phyloP scores from a whole-genome alignment of 2,113 vertebrate species.

The Scalopus aquaticus region DNA sequence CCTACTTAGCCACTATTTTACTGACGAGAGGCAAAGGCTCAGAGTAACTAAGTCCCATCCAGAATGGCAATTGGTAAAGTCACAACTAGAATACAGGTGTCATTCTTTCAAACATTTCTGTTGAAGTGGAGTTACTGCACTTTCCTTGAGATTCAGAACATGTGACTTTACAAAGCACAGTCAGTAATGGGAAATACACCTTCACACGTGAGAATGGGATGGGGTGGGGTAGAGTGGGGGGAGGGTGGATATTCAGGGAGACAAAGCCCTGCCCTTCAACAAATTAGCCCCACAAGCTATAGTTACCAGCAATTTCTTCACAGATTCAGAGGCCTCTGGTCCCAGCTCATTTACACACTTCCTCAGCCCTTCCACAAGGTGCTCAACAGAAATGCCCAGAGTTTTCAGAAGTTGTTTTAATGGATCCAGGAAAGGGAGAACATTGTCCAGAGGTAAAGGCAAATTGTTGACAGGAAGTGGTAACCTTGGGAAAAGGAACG shows the following conservation, averaged over 20 bases:
- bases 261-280: neutral
- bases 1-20: neutral
- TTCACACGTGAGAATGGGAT: neutral
- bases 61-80: neutral
- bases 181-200: neutral
- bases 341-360: constrained; percentile 65
- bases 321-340: constrained; percentile 57
- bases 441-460: neutral
- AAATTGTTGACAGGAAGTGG: neutral
- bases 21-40: neutral
- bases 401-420: constrained; percentile 63
- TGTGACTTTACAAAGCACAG: neutral
- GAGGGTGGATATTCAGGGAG: fast-evolving
- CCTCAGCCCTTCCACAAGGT: constrained; percentile 58
- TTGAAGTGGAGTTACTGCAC: neutral
- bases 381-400: constrained; percentile 77
- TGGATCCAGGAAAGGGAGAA: constrained; percentile 28
- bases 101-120: neutral
- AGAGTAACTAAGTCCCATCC: neutral
- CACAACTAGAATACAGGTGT: neutral
- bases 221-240: no score
- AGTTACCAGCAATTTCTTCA: constrained; percentile 77
- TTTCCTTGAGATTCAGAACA: neutral
- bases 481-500: neutral
- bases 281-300: neutral